Base-by-base conservation (phyloP, 2,113 vertebrate species). In the Saccopteryx leptura region DNA sequence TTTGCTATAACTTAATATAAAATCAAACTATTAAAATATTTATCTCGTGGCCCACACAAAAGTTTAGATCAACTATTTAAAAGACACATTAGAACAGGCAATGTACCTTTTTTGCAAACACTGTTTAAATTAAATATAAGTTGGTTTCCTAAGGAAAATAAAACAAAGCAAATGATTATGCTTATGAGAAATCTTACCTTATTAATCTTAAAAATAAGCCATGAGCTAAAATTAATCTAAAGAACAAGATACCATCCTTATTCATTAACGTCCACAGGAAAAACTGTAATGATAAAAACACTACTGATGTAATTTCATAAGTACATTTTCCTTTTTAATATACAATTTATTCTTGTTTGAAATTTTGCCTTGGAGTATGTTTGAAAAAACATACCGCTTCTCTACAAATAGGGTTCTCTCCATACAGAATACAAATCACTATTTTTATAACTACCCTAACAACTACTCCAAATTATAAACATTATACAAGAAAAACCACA, bases 381-480 rank as follows among this genome's bases (percentile, higher is more conserved):
- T 60, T 83, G 17, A 63, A 54, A 71, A 93, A n/a, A 65, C 11
- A 52, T 26, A n/a, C 58, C 75, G 69, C n/a, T 96, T 91, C 82
- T 94, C 68, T 88, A 76, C 50, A 63, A 78, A 88, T 7, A 88
- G 13, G 19, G 13, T 84, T 96, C 63, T 65, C 65, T 65, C 79
- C 78, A 94, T 72, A 68, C 9, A 88, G 31, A 92, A 83, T 50
- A 88, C 14, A 84, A 96, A 88, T 69, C 33, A 72, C 83, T 82
- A 33, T 75, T 93, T 88, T 91, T 71, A 39, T 39, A 79, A 65
- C 46, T 68, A 90, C 65, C 33, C 75, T 87, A 56, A 80, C 33
- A 90, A 63, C 56, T 61, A 93, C 52, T 61, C 81, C 88, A 79
- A 88, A 88, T 94, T 84, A 91, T 88, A 88, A 94, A 88, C 48